Percentiles rank a stretch among this genome's conserved stretches.
Evolutionary conservation across 2,113 vertebrate genomes (phyloP).

Genomic region (Sphyrna mokarran): DNA sequence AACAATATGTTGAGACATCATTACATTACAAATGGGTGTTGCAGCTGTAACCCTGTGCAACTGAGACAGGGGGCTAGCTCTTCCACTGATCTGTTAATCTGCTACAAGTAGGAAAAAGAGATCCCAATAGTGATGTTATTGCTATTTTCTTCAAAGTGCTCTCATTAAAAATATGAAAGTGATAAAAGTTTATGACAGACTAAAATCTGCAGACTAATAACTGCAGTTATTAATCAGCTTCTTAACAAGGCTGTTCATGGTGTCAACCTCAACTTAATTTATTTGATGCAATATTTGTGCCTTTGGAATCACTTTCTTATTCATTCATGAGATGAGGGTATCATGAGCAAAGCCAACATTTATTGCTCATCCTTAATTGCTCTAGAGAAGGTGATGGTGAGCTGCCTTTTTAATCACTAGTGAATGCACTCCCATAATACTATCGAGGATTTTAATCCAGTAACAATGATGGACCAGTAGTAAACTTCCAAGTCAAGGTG

Average conservation of each 20-base stretch:
- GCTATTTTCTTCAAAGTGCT: background rate
- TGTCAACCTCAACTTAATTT: background rate
- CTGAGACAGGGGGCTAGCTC: background rate
- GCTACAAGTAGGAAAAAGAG: background rate
- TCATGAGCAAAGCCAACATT: too few relatives aligned
- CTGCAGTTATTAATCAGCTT: background rate
- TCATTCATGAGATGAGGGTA: background rate
- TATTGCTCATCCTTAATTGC: too few relatives aligned
- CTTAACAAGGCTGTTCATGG: background rate
- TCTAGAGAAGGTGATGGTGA: too few relatives aligned
- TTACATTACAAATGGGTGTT: background rate
- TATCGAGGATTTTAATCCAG: too few relatives aligned
- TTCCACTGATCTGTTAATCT: background rate
- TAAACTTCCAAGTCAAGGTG: too few relatives aligned
- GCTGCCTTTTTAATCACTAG: too few relatives aligned
- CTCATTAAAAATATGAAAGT: background rate
- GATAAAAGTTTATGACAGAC: background rate
- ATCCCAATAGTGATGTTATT: background rate
- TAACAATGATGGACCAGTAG: too few relatives aligned
- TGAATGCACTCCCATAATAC: too few relatives aligned
- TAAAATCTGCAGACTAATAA: background rate
- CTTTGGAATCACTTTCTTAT: background rate
- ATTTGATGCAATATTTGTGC: background rate
- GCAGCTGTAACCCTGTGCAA: background rate
- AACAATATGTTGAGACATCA: background rate